Base-by-base conservation (phyloP, 2,113 vertebrate species). In the Pterophyllum scalare region DNA sequence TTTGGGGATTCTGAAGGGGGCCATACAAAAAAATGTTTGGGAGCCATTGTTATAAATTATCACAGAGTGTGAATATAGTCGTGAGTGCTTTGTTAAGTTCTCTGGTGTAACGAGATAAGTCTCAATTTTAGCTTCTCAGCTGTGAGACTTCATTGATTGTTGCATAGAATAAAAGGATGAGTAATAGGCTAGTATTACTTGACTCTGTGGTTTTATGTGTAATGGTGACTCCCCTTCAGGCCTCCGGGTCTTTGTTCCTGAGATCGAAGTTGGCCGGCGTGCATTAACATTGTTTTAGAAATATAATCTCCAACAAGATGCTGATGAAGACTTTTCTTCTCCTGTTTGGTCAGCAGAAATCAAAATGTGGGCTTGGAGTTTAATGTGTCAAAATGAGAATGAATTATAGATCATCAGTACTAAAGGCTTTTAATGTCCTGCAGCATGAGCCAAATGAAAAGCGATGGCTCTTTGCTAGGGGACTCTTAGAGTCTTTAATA, bases 361-460 rank as follows among this genome's bases (percentile, higher is more conserved):
- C 64, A 67, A 79, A 86, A 87, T 46, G 56, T 60, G 59, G 70
- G 82, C 49, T 77, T 20, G 61, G 86, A 85, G 81, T 92, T 77
- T 90, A 90, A 91, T 88, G 86, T 83, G 76, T 90, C 88, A 82
- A 93, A 93, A 94, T 90, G 82, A 93, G 89, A 80, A 78, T 92
- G 90, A 93, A 94, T 94, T 94, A 94, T 93, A 88, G 85, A 93
- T 95, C 90, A 85, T 91, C 90, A 87, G 91, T 70, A 86, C 72
- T 77, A 81, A 86, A 52, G 79, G 77, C 80, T 80, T 92, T 83
- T 86, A 90, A 86, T 74, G 80, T 83, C 20, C 35, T 15, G 26
- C 56, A 70, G 84, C 46, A 22, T 84, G 78, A 92, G 86, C 86
- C 83, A 90, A 92, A 93, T 90, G 81, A 86, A 91, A 92, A 92